Evolutionary conservation across 2,113 vertebrate genomes (phyloP).

Genomic region (Rhinolophus ferrumequinum): DNA sequence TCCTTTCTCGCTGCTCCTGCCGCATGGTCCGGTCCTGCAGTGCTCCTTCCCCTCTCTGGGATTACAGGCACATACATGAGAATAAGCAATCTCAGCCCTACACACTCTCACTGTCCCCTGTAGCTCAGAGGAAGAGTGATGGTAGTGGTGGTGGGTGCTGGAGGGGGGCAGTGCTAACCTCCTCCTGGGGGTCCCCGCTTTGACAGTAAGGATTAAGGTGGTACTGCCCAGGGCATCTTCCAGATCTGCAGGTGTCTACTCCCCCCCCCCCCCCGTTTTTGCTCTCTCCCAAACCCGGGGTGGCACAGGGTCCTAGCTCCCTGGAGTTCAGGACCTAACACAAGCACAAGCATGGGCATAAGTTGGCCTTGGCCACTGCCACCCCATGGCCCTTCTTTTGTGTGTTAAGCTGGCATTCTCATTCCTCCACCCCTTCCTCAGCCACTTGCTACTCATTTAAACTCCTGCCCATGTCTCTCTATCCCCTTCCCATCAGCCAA

Average conservation of each 20-base stretch:
- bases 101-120: rapidly evolving
- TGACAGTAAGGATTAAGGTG: neutral
- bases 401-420: neutral
- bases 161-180: neutral
- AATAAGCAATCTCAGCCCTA: conserved; percentile 27
- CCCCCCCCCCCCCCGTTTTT: neutral
- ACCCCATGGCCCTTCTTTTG: conserved; percentile 8
- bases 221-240: neutral
- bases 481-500: neutral
- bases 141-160: neutral
- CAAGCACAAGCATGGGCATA: conserved; percentile 64
- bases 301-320: neutral
- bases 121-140: neutral
- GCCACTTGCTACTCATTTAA: neutral
- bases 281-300: conserved; percentile 6
- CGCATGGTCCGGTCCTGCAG: neutral
- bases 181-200: neutral
- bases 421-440: neutral
- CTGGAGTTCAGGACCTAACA: conserved; percentile 47
- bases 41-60: neutral
- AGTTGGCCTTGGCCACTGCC: conserved; percentile 21
- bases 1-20: conserved; percentile 18
- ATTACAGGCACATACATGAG: neutral
- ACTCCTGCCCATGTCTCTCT: neutral
- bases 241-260: conserved; percentile 8